Conservation (phyloP, 2,888 invertebrate species). For the Teleiodes luculella region DNA sequence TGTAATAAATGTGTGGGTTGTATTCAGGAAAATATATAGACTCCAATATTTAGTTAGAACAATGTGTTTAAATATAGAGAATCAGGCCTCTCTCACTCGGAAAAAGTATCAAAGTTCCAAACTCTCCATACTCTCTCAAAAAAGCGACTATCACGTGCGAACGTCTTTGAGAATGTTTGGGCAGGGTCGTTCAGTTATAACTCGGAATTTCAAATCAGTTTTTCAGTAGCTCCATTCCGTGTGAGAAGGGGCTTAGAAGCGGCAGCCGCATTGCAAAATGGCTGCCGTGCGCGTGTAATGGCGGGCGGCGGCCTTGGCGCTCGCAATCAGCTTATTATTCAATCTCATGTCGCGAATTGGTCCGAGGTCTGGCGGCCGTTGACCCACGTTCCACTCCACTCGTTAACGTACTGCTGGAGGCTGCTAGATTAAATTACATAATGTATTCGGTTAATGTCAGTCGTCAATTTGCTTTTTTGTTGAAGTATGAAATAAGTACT, state of each 20-base stretch:
- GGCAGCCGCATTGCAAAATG: slow-evolving; percentile 48
- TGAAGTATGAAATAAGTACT: no score
- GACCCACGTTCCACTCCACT: slow-evolving; percentile 58
- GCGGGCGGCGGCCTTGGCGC: slow-evolving; percentile 65
- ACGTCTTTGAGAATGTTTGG: no score
- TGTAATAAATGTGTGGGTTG: slow-evolving; percentile 16
- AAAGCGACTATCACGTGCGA: no score
- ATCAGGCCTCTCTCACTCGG: no score
- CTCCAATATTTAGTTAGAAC: no score
- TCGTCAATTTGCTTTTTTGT: slow-evolving; percentile 2
- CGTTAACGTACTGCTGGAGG: slow-evolving; percentile 35
- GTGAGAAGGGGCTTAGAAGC: slow-evolving; percentile 21
- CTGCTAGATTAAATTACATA: slow-evolving; percentile 37
- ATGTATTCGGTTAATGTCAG: slow-evolving; percentile 16
- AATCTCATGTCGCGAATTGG: slow-evolving; percentile 78
- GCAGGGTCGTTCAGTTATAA: no score
- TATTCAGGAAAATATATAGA: slow-evolving; percentile 36
- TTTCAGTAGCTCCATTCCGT: no score
- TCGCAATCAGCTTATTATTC: slow-evolving; percentile 77
- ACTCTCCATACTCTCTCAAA: no score
- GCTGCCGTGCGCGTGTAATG: slow-evolving; percentile 60
- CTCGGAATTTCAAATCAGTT: no score
- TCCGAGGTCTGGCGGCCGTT: slow-evolving; percentile 70
- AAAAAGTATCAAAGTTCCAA: no score
- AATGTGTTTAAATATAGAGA: no score